A percentile compares a stretch with the other conserved stretches of the same genome.
phyloP scores from a whole-genome alignment of 2,888 invertebrate genomes.

The Mythimna pallens region DNA sequence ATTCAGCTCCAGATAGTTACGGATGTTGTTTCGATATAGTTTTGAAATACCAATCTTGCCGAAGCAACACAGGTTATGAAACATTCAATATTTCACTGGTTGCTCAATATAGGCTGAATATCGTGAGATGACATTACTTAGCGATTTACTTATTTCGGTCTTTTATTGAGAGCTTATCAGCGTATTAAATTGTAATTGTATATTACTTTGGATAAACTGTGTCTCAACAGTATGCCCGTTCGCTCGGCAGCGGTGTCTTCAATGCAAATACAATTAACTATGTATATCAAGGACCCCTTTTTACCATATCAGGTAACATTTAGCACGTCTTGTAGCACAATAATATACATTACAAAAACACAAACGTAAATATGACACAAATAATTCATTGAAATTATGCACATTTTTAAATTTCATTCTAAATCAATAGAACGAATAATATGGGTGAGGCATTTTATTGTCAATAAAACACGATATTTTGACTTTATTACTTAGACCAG shows the following conservation, averaged over 20 bases:
- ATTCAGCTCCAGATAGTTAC: constrained; percentile 76
- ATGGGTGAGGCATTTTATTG: constrained; percentile 20
- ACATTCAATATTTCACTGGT: constrained; percentile 69
- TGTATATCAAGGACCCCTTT: constrained; percentile 30
- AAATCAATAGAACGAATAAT: not conserved
- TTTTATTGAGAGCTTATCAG: constrained; percentile 48
- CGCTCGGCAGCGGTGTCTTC: constrained; percentile 31
- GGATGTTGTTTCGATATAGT: constrained; percentile 78
- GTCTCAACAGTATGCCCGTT: constrained; percentile 30
- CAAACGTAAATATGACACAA: constrained; percentile 8
- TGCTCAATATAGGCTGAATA: constrained; percentile 63
- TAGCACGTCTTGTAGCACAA: constrained; percentile 24
- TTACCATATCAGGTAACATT: constrained; percentile 30
- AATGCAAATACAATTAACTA: constrained; percentile 39
- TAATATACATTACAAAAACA: not conserved
- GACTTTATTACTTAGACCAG: constrained; percentile 7
- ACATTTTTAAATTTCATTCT: constrained; percentile 26
- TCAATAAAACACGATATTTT: constrained; percentile 29
- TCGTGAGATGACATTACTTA: constrained; percentile 66
- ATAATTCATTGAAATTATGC: constrained; percentile 12
- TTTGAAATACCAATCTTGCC: constrained; percentile 81
- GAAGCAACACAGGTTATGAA: constrained; percentile 71
- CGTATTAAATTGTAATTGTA: constrained; percentile 56
- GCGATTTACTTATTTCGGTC: constrained; percentile 64
- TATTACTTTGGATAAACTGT: constrained; percentile 56